Evolutionary conservation across 2,113 vertebrate genomes (phyloP).

Genomic region (Passer montanus): DNA sequence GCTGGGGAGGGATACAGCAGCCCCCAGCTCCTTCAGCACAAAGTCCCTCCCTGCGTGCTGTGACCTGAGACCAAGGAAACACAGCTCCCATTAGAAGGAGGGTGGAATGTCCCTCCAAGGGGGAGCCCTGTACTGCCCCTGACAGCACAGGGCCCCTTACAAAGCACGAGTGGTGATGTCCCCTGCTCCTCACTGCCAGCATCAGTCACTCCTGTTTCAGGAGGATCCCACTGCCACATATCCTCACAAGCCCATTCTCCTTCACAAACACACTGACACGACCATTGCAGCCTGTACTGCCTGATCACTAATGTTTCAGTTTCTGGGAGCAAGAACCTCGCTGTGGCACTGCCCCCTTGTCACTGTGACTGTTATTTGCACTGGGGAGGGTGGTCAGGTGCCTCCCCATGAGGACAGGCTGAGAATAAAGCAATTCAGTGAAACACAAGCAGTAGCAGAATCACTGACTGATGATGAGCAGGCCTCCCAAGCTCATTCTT

Average conservation of each 20-base stretch:
- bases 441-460: not conserved
- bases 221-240: rapidly evolving
- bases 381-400: not conserved
- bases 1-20: not conserved
- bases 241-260: not conserved
- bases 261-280: not conserved
- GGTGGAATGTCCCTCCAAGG: not conserved
- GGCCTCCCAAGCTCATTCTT: not conserved
- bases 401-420: not conserved
- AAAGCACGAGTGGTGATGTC: not conserved
- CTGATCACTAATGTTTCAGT: not conserved
- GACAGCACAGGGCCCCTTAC: rapidly evolving
- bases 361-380: not conserved
- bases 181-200: not conserved
- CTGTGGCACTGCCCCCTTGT: not conserved
- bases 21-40: not conserved
- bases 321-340: not conserved
- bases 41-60: not conserved
- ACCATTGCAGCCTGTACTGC: not conserved
- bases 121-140: not conserved
- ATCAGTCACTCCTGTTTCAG: not conserved
- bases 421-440: not conserved
- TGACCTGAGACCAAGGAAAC: not conserved
- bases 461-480: too few relatives aligned
- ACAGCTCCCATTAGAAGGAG: not conserved